Conservation (phyloP, 2,113 vertebrate species). For the Mola mola region DNA sequence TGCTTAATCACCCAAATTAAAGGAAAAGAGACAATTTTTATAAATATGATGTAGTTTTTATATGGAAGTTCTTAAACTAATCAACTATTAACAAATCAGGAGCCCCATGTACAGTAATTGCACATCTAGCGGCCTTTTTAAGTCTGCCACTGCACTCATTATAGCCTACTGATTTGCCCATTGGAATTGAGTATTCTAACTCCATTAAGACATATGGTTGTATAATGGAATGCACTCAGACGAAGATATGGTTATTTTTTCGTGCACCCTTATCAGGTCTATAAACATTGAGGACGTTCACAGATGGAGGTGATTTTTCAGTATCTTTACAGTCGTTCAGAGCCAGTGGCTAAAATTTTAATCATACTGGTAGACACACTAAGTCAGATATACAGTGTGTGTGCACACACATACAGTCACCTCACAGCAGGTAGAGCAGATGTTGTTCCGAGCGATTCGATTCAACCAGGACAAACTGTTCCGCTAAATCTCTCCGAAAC, state of each 20-base stretch:
- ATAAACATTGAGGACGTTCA: slow-evolving; percentile 20
- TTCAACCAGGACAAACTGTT: slow-evolving; percentile 55
- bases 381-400: slow-evolving; percentile 4
- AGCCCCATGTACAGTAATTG: slow-evolving; percentile 52
- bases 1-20: slow-evolving; percentile 25
- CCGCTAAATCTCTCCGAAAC: slow-evolving; percentile 55
- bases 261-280: slow-evolving; percentile 13
- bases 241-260: slow-evolving; percentile 15
- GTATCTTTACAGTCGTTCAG: not conserved
- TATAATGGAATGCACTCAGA: slow-evolving; percentile 32
- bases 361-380: slow-evolving; percentile 36
- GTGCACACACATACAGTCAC: slow-evolving; percentile 10
- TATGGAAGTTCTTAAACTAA: slow-evolving; percentile 18
- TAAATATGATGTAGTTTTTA: slow-evolving; percentile 25
- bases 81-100: slow-evolving; percentile 22
- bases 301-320: slow-evolving; percentile 2
- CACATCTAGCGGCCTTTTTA: slow-evolving; percentile 52
- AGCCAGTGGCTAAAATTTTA: slow-evolving; percentile 31
- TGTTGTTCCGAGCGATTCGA: slow-evolving; percentile 43
- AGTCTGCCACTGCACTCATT: slow-evolving; percentile 48
- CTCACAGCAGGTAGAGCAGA: slow-evolving; percentile 52
- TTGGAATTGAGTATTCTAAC: slow-evolving; percentile 64
- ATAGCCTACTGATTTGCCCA: slow-evolving; percentile 62
- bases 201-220: slow-evolving; percentile 40
- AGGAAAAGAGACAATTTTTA: slow-evolving; percentile 23